Percentiles rank a stretch among this genome's conserved stretches.
These are phyloP conservation scores for Stichodactyla helianthus DNA, from an alignment of 64 coral and sea anemone genomes.

Conservation along the genomic window DNA sequence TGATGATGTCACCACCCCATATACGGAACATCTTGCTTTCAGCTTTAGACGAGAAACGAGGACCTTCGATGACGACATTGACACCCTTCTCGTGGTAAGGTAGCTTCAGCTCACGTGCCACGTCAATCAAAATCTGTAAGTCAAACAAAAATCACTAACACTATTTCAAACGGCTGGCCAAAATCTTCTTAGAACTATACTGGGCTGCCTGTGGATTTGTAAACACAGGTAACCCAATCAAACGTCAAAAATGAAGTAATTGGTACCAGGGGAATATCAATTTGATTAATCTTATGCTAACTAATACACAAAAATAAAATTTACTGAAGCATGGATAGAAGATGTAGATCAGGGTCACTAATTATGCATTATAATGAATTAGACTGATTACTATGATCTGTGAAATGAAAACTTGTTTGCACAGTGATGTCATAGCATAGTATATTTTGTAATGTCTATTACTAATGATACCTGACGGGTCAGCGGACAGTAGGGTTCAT, in stretches of 20 bases:
- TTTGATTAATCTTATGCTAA: too few relatives aligned
- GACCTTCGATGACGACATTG: constrained; percentile 84
- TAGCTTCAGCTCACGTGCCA: constrained; percentile 58
- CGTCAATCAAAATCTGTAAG: constrained; percentile 71
- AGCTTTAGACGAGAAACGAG: constrained; percentile 88
- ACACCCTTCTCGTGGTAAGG: constrained; percentile 60
- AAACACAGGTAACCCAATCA: not conserved
- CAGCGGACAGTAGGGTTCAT: constrained; percentile 80
- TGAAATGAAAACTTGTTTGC: too few relatives aligned
- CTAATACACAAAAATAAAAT: too few relatives aligned
- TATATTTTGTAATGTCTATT: too few relatives aligned
- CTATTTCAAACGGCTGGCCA: not conserved
- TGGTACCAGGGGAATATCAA: too few relatives aligned
- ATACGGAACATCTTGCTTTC: constrained; percentile 95
- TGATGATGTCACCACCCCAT: constrained; percentile 96
- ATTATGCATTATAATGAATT: too few relatives aligned
- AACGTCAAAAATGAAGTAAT: too few relatives aligned
- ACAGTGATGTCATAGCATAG: too few relatives aligned
- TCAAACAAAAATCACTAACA: not conserved
- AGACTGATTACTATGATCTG: too few relatives aligned
- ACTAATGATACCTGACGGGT: constrained; percentile 60
- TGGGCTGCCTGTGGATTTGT: not conserved
- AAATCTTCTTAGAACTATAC: not conserved
- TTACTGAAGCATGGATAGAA: too few relatives aligned
- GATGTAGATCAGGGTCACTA: too few relatives aligned